Base-by-base conservation (phyloP, 2,113 vertebrate species). In the Hippocampus guttulatus region DNA sequence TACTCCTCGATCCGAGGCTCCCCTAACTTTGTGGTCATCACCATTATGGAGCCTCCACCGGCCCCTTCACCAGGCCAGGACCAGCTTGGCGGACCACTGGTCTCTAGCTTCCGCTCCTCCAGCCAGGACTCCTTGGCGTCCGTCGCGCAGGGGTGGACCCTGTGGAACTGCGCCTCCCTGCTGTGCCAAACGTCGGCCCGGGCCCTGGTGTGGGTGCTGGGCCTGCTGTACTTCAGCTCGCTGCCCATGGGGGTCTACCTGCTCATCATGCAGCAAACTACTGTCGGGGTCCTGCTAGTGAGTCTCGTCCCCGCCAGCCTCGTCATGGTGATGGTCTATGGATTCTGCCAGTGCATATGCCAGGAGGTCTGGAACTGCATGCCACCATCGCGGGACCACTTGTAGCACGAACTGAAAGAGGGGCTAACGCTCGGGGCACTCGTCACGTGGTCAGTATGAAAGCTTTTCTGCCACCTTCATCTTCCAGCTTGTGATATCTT, bases 281-380 rank as follows among this genome's bases (percentile, higher is more conserved):
- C 93, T 27, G 81, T 95, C 0, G 96, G 95, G 27, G 92, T 96
- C 54, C 88, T 98, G 85, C 94, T 99, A 80, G 94, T 98, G 81
- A 97, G 95, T 88, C 93, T 99, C 52, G 95, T 98, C 75, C 97
- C 97, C 12, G 93, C 93, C 16, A 98, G 95, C 89, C 95, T 98
- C 8, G 86, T 96, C 81, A 89, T 95, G 76, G 90, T 97, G 69
- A 96, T 97, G 92, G 91, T 95, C 60, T 98, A 96, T 20, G 96
- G 96, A 15, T 92, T 98, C 78, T 97, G 95, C 91, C 95, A 94
- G 82, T 99, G 96, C 12, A 80, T 97, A 79, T 98, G 95, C 87
- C 94, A 95, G 38, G 96, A 97, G 86, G 86, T 98, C 88, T 91
- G 95, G 85, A 93, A 96, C 88, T 96, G 96, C 85, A 87, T 95